Conservation (phyloP, 1,140 invertebrate genomes). For the Drosophila equinoxialis region DNA sequence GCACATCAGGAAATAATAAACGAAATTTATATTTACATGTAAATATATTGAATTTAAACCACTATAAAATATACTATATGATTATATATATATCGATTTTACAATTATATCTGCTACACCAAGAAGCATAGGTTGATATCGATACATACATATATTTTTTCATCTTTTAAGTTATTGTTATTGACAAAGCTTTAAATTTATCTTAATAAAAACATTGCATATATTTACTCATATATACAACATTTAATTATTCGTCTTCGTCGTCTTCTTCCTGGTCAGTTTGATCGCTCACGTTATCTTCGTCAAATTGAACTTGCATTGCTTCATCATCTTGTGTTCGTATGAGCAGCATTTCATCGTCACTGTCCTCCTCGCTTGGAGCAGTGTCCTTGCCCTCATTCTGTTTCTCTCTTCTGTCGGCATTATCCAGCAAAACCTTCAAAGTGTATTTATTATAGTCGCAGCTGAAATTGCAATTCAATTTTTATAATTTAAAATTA, state of each 20-base stretch:
- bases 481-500: background rate
- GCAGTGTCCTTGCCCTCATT: slow-evolving; percentile 12
- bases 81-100: slow-evolving; percentile 40
- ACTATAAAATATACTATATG: slow-evolving; percentile 34
- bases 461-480: slow-evolving; percentile 84
- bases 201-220: slow-evolving; percentile 51
- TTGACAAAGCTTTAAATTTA: slow-evolving; percentile 67
- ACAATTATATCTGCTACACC: slow-evolving; percentile 47
- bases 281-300: slow-evolving; percentile 56
- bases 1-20: slow-evolving; percentile 56
- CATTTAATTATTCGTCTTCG: slow-evolving; percentile 10
- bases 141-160: slow-evolving; percentile 54
- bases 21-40: slow-evolving; percentile 63
- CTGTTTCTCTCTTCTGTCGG: slow-evolving; percentile 77
- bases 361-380: slow-evolving; percentile 46
- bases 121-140: slow-evolving; percentile 48
- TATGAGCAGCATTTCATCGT: slow-evolving; percentile 72
- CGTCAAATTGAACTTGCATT: slow-evolving; percentile 44
- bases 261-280: slow-evolving; percentile 45
- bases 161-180: slow-evolving; percentile 52
- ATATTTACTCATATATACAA: slow-evolving; percentile 25
- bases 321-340: slow-evolving; percentile 33
- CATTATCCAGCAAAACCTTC: slow-evolving; percentile 86
- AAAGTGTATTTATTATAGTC: slow-evolving; percentile 92
- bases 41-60: slow-evolving; percentile 51